Percentiles rank a stretch among this genome's conserved stretches.
These are phyloP conservation scores for Tipula unca DNA, from an alignment of 2,888 invertebrate genomes.

Conservation along the genomic window DNA sequence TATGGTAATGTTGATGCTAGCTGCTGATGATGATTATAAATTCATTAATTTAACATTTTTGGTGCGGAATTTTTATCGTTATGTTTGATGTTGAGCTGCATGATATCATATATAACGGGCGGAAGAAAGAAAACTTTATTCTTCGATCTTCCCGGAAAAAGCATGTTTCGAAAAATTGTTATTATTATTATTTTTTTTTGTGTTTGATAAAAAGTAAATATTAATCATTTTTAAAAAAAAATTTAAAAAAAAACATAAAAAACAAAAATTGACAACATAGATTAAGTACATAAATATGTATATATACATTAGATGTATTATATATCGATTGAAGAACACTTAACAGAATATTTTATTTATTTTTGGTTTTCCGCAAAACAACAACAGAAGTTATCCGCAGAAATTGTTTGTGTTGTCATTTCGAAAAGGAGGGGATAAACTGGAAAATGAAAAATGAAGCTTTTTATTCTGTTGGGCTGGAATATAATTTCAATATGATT, in stretches of 20 bases:
- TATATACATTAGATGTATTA: not conserved
- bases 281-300: not conserved
- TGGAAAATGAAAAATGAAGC: not conserved
- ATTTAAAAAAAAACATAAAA: not conserved
- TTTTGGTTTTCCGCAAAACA: not conserved
- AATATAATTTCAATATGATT: not conserved
- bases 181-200: not conserved
- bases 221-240: not conserved
- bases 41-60: not conserved
- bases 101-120: not conserved
- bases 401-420: not conserved
- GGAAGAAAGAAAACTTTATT: not conserved
- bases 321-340: slow-evolving; percentile 9
- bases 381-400: not conserved
- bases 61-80: not conserved
- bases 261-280: not conserved
- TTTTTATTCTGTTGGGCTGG: not conserved
- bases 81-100: not conserved
- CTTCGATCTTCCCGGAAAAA: not conserved
- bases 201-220: not conserved
- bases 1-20: not conserved
- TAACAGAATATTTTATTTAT: not conserved
- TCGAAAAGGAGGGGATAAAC: not conserved
- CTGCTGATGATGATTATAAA: not conserved
- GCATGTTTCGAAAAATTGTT: not conserved